phyloP scores from a whole-genome alignment of 2,113 vertebrate species.

The Larimichthys polyactis region DNA sequence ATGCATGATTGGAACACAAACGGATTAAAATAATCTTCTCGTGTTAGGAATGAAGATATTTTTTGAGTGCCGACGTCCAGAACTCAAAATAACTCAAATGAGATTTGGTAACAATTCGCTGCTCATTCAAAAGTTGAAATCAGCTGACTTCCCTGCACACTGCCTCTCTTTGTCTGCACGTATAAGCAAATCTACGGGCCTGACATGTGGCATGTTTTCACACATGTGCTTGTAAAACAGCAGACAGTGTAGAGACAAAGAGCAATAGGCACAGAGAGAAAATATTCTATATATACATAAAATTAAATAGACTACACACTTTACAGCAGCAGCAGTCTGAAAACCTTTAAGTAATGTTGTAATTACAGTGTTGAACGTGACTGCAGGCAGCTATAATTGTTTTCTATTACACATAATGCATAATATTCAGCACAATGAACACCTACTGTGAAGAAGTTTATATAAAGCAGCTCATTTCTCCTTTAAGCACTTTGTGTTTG shows the following conservation, averaged over 20 bases:
- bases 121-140: not conserved
- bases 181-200: slow-evolving; percentile 19
- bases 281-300: not conserved
- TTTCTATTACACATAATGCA: slow-evolving; percentile 6
- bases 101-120: no score
- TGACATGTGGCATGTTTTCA: not conserved
- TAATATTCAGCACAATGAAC: slow-evolving; percentile 1
- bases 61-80: not conserved
- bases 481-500: not conserved
- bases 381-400: not conserved
- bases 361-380: not conserved
- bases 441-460: not conserved
- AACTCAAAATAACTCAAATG: no score
- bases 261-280: not conserved
- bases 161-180: slow-evolving; percentile 14
- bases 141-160: slow-evolving; percentile 4
- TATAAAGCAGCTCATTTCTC: not conserved
- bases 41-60: not conserved
- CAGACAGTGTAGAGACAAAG: not conserved
- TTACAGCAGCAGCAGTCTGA: slow-evolving; percentile 1
- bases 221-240: not conserved
- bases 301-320: not conserved
- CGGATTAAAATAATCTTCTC: not conserved
- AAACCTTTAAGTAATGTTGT: not conserved
- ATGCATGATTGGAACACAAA: no score